Evolutionary conservation across 2,113 vertebrate genomes (phyloP), one percentile per base, ranked within the genome.

Genomic region (Rana temporaria): DNA sequence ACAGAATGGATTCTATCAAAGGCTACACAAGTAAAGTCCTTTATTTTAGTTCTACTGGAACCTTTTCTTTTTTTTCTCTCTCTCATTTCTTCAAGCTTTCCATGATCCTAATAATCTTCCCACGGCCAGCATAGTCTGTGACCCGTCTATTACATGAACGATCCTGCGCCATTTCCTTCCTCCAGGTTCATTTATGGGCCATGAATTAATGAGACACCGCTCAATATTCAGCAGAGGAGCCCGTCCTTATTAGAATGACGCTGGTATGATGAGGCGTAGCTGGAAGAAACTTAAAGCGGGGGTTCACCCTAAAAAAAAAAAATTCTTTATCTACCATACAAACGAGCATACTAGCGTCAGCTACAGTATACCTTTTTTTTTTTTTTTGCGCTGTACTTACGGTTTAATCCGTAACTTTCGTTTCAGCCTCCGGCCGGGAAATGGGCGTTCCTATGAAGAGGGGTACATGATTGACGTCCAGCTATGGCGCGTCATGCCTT

Each of bases 201-300:
- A 22, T 55, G 26, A 79, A 79, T 66, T 79, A 79, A 57, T 79
- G 30, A 79, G 77, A 55, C 30, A 38, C 52, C 22, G 53, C 56
- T 79, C 52, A 79, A 79, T 57, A 79, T 38, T 65, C 53, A 68
- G 9, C 22, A 20, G n/a, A 56, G 56, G 30, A 66, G 30, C 68
- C 64, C 68, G 24, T 26, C 15, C 22, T 67, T 57, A 24, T 67
- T 67, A 42, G n/a, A 17, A 32, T 57, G 32, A 64, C 15, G 4
- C 52, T 65, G 63, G 56, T 42, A 56, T 6, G 42, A 6, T 48
- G 42, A 48, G 9, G 42, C 14, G 42, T 48, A 48, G 42, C 34
- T 38, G 7, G 34, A 48, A 48, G 6, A 48, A 48, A 48, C 42
- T 48, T 48, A n/a, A n/a, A n/a, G n/a, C n/a, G n/a, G n/a, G n/a